Conservation (phyloP, 2,113 vertebrate species). For the Lichenostomus cassidix region DNA sequence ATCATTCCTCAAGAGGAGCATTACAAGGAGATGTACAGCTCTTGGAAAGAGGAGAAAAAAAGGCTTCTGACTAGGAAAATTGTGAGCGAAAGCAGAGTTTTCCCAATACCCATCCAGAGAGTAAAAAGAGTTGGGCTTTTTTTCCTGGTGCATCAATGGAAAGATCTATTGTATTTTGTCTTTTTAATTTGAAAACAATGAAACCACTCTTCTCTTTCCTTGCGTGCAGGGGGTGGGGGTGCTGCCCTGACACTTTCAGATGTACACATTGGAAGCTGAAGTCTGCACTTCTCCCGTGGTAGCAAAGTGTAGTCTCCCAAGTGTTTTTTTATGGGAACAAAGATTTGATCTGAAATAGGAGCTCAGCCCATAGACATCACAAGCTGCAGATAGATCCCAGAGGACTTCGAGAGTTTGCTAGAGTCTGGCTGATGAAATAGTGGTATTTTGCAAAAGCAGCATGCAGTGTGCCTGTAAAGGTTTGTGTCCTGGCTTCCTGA, state of each 20-base stretch:
- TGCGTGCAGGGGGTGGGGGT: neutral
- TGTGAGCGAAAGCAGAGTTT: neutral
- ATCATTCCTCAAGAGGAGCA: neutral
- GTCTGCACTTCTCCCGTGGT: neutral
- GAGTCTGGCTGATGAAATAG: neutral
- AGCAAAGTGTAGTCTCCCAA: neutral
- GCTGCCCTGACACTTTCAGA: neutral
- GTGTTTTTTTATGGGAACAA: neutral
- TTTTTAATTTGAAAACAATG: neutral
- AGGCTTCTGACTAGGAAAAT: neutral
- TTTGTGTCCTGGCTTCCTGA: neutral
- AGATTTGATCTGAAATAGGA: neutral
- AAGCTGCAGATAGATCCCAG: neutral
- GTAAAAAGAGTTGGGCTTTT: neutral
- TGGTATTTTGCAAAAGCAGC: neutral
- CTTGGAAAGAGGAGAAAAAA: neutral
- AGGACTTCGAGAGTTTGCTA: neutral
- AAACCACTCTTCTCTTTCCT: neutral
- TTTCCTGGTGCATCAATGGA: neutral
- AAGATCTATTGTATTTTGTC: neutral
- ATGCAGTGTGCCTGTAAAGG: neutral
- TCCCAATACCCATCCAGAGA: neutral
- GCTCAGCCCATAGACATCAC: neutral
- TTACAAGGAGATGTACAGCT: neutral
- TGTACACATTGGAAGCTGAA: fast-evolving